Conservation (phyloP, 1,140 invertebrate species). For the Eulimnadia texana region DNA sequence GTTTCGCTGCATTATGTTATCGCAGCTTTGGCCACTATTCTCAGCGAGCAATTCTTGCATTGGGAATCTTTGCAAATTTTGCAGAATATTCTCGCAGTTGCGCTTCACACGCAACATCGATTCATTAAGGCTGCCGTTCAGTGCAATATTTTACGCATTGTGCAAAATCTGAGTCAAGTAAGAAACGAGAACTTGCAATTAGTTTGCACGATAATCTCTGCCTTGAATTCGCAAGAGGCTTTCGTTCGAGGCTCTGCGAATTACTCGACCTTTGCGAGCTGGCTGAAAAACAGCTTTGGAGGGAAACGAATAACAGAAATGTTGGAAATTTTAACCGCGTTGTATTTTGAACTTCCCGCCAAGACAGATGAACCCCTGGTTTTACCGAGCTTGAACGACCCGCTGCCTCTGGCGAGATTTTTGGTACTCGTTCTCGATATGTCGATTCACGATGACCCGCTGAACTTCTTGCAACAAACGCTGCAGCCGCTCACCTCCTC, state of each 20-base stretch:
- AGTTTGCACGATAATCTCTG: background rate
- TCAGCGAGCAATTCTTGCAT: constrained; percentile 10
- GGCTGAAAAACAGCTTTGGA: background rate
- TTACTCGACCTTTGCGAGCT: background rate
- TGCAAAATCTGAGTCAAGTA: constrained; percentile 15
- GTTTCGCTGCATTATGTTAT: constrained; percentile 28
- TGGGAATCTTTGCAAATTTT: constrained; percentile 13
- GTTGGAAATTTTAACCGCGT: background rate
- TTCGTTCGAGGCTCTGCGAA: background rate
- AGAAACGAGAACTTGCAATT: background rate
- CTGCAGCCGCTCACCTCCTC: background rate
- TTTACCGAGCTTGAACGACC: background rate
- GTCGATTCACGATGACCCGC: background rate
- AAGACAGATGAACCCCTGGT: background rate
- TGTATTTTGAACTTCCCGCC: background rate
- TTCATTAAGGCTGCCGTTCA: constrained; percentile 24
- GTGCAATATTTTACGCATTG: constrained; percentile 17
- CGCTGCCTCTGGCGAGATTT: background rate
- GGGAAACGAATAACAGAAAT: background rate
- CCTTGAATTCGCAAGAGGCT: background rate
- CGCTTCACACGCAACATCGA: constrained; percentile 20
- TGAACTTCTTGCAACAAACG: background rate
- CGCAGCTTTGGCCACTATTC: constrained; percentile 19
- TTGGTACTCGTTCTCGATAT: background rate
- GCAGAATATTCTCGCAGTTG: constrained; percentile 19